Evolutionary conservation across 1,140 invertebrate genomes (phyloP).

Genomic region (Drosophila pruinosa): DNA sequence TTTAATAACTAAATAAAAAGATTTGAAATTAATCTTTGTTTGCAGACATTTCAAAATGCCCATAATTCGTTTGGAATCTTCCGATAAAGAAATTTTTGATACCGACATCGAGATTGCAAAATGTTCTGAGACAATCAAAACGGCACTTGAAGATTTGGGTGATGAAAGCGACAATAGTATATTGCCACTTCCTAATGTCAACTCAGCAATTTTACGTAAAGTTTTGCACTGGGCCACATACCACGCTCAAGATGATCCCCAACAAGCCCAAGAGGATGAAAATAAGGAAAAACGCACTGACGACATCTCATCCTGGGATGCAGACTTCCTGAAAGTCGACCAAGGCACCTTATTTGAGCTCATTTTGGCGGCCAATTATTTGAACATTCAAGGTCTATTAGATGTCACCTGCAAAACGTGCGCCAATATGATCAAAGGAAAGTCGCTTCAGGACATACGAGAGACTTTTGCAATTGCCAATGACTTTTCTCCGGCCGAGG

Average conservation of each 20-base stretch:
- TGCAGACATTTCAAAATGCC: conserved; percentile 87
- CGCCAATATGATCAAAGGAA: conserved; percentile 99
- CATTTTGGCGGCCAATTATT: conserved; percentile 97
- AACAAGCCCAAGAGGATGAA: conserved; percentile 97
- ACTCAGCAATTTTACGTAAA: conserved; percentile 98
- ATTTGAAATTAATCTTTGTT: neutral
- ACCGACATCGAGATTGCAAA: conserved; percentile 99
- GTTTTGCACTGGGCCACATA: conserved; percentile 98
- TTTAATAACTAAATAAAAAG: neutral
- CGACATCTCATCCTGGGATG: conserved; percentile 99
- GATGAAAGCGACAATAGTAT: conserved; percentile 97
- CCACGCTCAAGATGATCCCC: conserved; percentile 95
- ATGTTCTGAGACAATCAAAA: conserved; percentile 99
- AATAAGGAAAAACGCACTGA: conserved; percentile 99
- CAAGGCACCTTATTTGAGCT: conserved; percentile 98
- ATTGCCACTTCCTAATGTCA: conserved; percentile 98
- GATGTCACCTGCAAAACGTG: conserved; percentile 99
- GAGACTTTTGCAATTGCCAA: conserved; percentile 99
- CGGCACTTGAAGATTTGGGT: conserved; percentile 97
- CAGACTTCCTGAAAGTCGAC: conserved; percentile 98
- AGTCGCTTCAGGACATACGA: conserved; percentile 98
- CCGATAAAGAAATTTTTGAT: conserved; percentile 97
- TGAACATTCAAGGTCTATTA: conserved; percentile 98
- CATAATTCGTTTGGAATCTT: conserved; percentile 93
- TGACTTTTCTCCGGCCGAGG: conserved; percentile 97